These are phyloP conservation scores for Lutraria rhynchaena DNA, from an alignment of 1,140 invertebrate genomes.

Conservation along the genomic window DNA sequence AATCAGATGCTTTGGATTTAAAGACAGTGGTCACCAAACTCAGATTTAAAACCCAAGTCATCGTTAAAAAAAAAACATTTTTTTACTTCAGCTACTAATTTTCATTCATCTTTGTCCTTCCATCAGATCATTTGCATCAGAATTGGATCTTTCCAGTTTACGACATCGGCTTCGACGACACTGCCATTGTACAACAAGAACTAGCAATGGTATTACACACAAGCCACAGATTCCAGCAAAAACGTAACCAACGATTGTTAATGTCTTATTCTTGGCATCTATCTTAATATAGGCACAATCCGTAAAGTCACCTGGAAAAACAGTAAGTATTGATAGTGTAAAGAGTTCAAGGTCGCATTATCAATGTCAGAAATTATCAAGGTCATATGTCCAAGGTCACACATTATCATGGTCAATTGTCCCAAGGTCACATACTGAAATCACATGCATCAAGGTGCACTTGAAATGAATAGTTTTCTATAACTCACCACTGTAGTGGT, in stretches of 20 bases:
- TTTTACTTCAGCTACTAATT: neutral
- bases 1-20: no score
- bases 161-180: slow-evolving; percentile 31
- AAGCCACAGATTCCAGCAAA: slow-evolving; percentile 74
- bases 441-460: no score
- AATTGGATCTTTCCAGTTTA: slow-evolving; percentile 18
- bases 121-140: slow-evolving; percentile 58
- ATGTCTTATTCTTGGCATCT: slow-evolving; percentile 49
- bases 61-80: no score
- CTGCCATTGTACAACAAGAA: slow-evolving; percentile 73
- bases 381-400: neutral
- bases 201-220: slow-evolving; percentile 71
- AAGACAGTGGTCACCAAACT: no score
- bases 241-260: slow-evolving; percentile 76
- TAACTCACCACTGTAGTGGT: slow-evolving; percentile 63
- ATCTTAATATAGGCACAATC: slow-evolving; percentile 73
- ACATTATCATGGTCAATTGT: neutral
- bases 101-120: slow-evolving; percentile 10
- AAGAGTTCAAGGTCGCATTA: no score
- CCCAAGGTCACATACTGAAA: neutral
- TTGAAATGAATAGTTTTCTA: no score
- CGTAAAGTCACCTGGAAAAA: slow-evolving; percentile 65
- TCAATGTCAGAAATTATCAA: no score
- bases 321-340: no score
- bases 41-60: no score